A percentile compares a stretch with the other conserved stretches of the same genome.
Evolutionary conservation across 2,797 vertebrate genomes (phyloP).

Genomic region (Catharus ustulatus): DNA sequence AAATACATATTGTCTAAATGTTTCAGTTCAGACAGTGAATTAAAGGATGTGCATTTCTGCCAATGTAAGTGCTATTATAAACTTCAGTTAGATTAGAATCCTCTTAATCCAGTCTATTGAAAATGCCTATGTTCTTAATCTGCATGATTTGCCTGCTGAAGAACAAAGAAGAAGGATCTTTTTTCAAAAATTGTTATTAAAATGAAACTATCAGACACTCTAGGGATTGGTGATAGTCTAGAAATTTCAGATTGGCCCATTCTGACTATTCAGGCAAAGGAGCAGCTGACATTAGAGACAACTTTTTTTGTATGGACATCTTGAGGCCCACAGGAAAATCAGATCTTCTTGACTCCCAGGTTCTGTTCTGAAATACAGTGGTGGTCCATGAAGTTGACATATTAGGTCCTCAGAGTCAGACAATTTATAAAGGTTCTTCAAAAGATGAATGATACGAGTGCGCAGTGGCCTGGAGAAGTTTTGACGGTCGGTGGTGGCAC

Average conservation of each 20-base stretch:
- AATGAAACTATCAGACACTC: not conserved
- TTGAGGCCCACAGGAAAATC: not conserved
- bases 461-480: not conserved
- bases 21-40: not conserved
- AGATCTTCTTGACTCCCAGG: not conserved
- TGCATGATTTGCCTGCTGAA: not conserved
- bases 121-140: not conserved
- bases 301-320: not conserved
- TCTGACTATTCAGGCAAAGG: not conserved
- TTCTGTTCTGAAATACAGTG: not conserved
- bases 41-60: not conserved
- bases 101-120: conserved; percentile 1
- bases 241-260: not conserved
- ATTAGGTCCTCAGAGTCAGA: not conserved
- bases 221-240: not conserved
- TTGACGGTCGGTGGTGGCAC: not conserved
- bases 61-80: not conserved
- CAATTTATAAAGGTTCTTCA: not conserved
- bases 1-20: not conserved
- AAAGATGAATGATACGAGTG: not conserved
- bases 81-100: not conserved
- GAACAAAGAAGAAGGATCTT: not conserved
- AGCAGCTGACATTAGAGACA: not conserved
- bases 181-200: not conserved
- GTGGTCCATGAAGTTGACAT: not conserved